These are phyloP conservation scores for Pelmatolapia mariae DNA, from an alignment of 2,113 vertebrate genomes.

Conservation along the genomic window DNA sequence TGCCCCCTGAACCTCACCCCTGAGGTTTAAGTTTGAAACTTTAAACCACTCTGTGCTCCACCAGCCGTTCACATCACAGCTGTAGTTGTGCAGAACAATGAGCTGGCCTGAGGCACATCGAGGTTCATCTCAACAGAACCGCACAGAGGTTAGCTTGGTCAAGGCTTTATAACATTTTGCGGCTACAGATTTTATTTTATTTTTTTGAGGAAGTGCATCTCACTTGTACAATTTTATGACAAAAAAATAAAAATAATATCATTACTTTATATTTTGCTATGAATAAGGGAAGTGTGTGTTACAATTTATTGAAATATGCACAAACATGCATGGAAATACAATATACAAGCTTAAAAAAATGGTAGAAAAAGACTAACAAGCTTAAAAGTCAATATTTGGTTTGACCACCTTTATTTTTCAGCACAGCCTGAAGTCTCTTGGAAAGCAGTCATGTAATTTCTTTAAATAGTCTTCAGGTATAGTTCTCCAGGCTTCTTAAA, in stretches of 20 bases:
- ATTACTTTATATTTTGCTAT: background rate
- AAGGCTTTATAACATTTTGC: background rate
- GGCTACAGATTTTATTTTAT: background rate
- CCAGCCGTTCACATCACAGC: background rate
- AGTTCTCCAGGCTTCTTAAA: background rate
- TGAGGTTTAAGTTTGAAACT: background rate
- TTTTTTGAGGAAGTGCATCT: background rate
- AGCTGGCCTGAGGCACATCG: background rate
- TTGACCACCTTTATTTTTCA: background rate
- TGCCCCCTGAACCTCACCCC: slow-evolving; percentile 33
- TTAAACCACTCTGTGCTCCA: background rate
- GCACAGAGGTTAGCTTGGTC: background rate
- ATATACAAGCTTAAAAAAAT: background rate
- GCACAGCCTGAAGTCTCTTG: background rate
- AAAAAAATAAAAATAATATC: background rate
- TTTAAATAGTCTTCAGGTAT: background rate
- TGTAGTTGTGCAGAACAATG: background rate
- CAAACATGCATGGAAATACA: background rate
- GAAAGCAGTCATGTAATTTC: background rate
- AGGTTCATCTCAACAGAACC: background rate
- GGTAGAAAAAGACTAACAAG: background rate
- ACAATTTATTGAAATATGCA: background rate
- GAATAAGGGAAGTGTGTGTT: background rate
- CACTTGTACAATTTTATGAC: background rate
- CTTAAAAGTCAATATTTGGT: background rate